These are phyloP conservation scores for Colossoma macropomum DNA, from an alignment of 2,113 vertebrate genomes.

Conservation along the genomic window DNA sequence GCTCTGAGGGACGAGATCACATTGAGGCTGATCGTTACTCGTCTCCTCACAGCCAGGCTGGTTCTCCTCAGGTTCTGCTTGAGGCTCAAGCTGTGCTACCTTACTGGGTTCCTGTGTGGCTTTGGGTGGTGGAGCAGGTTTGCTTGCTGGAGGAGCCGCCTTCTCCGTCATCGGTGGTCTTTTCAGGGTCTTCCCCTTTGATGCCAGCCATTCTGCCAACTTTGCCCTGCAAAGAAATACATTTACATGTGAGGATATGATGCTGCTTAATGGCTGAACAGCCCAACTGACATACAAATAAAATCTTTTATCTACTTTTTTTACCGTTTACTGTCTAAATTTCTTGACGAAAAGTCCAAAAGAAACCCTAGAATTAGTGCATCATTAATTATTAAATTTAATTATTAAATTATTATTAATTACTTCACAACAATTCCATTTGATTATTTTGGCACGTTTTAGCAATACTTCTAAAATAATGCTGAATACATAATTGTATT, in stretches of 20 bases:
- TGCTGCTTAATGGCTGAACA: too few relatives aligned
- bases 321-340: too few relatives aligned
- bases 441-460: too few relatives aligned
- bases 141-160: slow-evolving; percentile 36
- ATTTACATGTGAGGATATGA: not conserved
- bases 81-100: slow-evolving; percentile 20
- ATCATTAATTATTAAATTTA: too few relatives aligned
- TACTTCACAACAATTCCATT: too few relatives aligned
- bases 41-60: not conserved
- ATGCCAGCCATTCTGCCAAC: slow-evolving; percentile 80
- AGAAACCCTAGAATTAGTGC: too few relatives aligned
- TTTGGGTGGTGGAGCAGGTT: not conserved
- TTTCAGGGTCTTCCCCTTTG: slow-evolving; percentile 82
- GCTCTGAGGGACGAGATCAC: not conserved
- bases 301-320: too few relatives aligned
- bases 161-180: slow-evolving; percentile 71
- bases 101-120: not conserved
- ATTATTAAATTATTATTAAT: too few relatives aligned
- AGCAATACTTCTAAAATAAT: too few relatives aligned
- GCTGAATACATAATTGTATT: too few relatives aligned
- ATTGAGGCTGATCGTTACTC: not conserved
- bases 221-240: slow-evolving; percentile 73
- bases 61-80: slow-evolving; percentile 10
- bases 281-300: too few relatives aligned
- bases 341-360: too few relatives aligned